Conservation (phyloP, 2,888 invertebrate species). For the Drosophila prolongata region DNA sequence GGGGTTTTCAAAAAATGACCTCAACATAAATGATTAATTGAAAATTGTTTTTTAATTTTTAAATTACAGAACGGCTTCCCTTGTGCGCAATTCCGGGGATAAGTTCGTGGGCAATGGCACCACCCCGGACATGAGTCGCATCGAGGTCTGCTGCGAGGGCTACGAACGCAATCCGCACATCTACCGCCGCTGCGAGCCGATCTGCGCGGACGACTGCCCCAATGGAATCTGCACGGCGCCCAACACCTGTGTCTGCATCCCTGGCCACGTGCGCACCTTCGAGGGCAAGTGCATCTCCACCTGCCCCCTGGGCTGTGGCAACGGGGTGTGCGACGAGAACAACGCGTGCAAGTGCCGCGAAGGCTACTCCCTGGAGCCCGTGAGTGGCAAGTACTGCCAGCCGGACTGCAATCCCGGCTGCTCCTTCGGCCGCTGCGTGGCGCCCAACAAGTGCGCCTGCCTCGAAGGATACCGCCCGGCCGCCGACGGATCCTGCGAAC, state of each 20-base stretch:
- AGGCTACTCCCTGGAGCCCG: constrained; percentile 82
- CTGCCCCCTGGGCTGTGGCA: constrained; percentile 89
- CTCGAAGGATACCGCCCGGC: constrained; percentile 70
- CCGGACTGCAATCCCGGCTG: constrained; percentile 82
- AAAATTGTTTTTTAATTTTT: background rate
- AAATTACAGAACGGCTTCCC: constrained; percentile 76
- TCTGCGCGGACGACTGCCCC: constrained; percentile 85
- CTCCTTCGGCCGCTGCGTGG: constrained; percentile 74
- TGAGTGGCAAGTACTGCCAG: constrained; percentile 76
- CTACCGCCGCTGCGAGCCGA: constrained; percentile 82
- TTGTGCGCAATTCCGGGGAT: constrained; percentile 67
- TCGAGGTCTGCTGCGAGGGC: constrained; percentile 90
- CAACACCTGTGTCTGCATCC: constrained; percentile 85
- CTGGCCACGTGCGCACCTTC: constrained; percentile 82
- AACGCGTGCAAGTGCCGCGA: constrained; percentile 81
- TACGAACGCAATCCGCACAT: constrained; percentile 86
- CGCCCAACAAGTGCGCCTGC: constrained; percentile 79
- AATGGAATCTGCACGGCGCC: constrained; percentile 86
- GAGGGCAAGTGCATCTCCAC: constrained; percentile 87
- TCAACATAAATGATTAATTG: too few species aligned
- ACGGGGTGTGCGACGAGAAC: constrained; percentile 83
- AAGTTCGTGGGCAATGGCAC: constrained; percentile 84
- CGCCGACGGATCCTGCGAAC: constrained; percentile 78
- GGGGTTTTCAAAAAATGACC: too few species aligned
- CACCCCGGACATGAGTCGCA: constrained; percentile 87